Conservation (phyloP, 2,888 invertebrate genomes). For the Eilema depressum region DNA sequence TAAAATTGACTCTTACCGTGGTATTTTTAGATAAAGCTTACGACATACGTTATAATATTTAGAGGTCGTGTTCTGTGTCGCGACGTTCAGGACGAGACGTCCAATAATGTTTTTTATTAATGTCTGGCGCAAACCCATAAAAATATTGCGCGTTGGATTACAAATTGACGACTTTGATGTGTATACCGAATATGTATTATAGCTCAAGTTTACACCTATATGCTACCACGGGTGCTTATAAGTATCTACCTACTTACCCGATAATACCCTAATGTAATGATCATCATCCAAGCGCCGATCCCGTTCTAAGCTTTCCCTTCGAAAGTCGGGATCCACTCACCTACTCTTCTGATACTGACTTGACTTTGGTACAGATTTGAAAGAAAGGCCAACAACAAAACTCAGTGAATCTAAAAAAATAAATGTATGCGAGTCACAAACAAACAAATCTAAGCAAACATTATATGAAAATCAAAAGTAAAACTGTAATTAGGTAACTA, state of each 20-base stretch:
- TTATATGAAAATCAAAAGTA: neutral
- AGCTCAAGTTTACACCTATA: neutral
- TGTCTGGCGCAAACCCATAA: slow-evolving; percentile 1
- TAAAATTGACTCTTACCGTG: neutral
- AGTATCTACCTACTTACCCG: too few species aligned
- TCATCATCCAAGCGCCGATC: too few species aligned
- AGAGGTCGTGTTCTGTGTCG: slow-evolving; percentile 3
- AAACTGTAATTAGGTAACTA: too few species aligned
- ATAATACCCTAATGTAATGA: too few species aligned
- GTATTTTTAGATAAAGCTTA: slow-evolving; percentile 11
- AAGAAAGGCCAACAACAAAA: too few species aligned
- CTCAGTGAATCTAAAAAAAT: too few species aligned
- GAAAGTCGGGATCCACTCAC: too few species aligned
- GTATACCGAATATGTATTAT: neutral
- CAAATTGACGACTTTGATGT: neutral
- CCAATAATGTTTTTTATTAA: slow-evolving; percentile 12
- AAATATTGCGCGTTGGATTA: neutral
- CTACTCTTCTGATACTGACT: too few species aligned
- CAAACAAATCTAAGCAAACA: neutral
- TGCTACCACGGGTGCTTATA: too few species aligned
- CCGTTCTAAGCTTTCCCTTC: too few species aligned
- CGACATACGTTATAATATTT: slow-evolving; percentile 7
- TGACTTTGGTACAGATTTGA: too few species aligned
- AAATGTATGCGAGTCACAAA: too few species aligned
- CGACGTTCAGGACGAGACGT: slow-evolving; percentile 6